These are phyloP conservation scores for Thymallus thymallus DNA, from an alignment of 2,113 vertebrate species.

Conservation along the genomic window DNA sequence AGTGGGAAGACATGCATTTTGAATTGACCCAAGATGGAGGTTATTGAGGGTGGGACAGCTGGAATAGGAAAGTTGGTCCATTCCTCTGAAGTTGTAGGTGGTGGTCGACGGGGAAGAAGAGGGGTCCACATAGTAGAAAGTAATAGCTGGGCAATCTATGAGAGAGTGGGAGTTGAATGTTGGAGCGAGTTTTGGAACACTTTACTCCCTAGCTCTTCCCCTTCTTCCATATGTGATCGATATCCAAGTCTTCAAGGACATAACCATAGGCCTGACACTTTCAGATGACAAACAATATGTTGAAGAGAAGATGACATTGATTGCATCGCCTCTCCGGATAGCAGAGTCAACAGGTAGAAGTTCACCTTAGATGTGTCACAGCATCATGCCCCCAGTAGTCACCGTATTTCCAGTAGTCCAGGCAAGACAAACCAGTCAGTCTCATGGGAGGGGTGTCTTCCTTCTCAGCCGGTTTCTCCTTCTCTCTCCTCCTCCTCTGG, in stretches of 20 bases:
- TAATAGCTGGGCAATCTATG: not conserved
- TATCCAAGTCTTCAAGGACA: not conserved
- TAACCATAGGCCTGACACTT: not conserved
- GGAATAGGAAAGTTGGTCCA: not conserved
- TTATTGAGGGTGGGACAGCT: constrained; percentile 11
- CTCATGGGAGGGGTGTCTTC: not conserved
- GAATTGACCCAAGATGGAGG: constrained; percentile 8
- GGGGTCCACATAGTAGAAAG: not conserved
- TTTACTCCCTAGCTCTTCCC: not conserved
- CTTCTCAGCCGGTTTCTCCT: not conserved
- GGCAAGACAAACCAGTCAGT: not conserved
- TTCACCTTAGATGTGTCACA: too few relatives aligned
- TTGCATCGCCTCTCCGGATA: not conserved
- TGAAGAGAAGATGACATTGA: not conserved
- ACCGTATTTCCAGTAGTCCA: too few relatives aligned
- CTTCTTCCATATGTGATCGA: not conserved
- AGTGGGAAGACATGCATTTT: constrained; percentile 20
- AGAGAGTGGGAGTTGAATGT: not conserved
- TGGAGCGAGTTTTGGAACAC: not conserved
- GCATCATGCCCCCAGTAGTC: too few relatives aligned
- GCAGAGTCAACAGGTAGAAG: not conserved
- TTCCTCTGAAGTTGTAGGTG: constrained; percentile 5
- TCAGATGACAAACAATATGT: not conserved
- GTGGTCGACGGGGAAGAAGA: not conserved
- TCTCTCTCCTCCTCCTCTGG: not conserved